A percentile compares a stretch with the other conserved stretches of the same genome.
Evolutionary conservation across 2,797 vertebrate species (phyloP).

Genomic region (Ptychobarbus kaznakovi): DNA sequence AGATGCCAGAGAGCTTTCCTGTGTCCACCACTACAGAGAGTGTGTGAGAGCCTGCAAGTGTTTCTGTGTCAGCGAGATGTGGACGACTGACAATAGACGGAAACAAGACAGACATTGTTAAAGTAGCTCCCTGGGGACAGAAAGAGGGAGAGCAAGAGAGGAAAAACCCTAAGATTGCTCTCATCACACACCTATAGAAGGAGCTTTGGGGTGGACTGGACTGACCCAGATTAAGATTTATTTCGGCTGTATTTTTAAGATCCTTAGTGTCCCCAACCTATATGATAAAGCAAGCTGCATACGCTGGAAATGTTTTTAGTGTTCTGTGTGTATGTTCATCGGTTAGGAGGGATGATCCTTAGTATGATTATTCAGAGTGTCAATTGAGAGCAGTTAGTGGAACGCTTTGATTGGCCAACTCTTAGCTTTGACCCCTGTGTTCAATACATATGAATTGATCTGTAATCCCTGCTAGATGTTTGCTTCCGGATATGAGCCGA

Average conservation of each 20-base stretch:
- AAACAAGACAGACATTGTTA: slow-evolving; percentile 56
- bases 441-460: slow-evolving; percentile 56
- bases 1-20: slow-evolving; percentile 60
- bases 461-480: slow-evolving; percentile 34
- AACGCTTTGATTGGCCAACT: slow-evolving; percentile 55
- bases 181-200: slow-evolving; percentile 25
- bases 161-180: slow-evolving; percentile 25
- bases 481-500: not conserved
- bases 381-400: slow-evolving; percentile 56
- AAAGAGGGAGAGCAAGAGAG: slow-evolving; percentile 8
- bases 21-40: slow-evolving; percentile 47
- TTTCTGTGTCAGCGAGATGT: slow-evolving; percentile 50
- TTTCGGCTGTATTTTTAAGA: slow-evolving; percentile 11
- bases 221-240: slow-evolving; percentile 48
- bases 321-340: slow-evolving; percentile 3
- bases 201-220: slow-evolving; percentile 31
- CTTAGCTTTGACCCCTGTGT: slow-evolving; percentile 60
- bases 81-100: slow-evolving; percentile 53
- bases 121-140: slow-evolving; percentile 50
- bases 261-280: not conserved
- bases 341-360: slow-evolving; percentile 18
- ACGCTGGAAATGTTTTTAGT: not conserved
- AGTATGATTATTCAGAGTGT: slow-evolving; percentile 55
- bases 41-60: slow-evolving; percentile 42
- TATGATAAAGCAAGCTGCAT: not conserved